Evolutionary conservation across 2,113 vertebrate species (phyloP).

Genomic region (Melanerpes formicivorus): DNA sequence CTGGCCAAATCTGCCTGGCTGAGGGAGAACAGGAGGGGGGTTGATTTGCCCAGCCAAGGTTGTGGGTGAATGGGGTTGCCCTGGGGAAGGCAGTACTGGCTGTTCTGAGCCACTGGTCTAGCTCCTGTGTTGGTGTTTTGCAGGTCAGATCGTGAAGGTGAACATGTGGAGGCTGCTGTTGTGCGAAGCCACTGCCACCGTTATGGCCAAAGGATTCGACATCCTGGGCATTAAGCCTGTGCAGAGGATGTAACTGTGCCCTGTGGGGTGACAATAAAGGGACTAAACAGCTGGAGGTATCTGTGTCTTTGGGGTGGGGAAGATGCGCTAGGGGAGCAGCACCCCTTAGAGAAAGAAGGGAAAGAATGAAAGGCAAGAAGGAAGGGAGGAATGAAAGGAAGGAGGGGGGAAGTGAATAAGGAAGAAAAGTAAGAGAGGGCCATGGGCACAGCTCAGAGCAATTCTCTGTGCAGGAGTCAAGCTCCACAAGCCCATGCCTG

Average conservation of each 20-base stretch:
- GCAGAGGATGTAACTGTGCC: conserved; percentile 87
- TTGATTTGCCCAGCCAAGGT: neutral
- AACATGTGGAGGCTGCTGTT: conserved; percentile 97
- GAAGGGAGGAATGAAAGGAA: neutral
- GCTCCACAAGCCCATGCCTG: neutral
- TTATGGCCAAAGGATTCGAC: conserved; percentile 95
- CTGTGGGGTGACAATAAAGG: conserved; percentile 60
- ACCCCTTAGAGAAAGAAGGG: neutral
- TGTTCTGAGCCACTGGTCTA: neutral
- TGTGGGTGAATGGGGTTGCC: accelerated
- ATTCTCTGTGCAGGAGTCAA: neutral
- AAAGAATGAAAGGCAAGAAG: neutral
- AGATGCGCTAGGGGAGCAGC: neutral
- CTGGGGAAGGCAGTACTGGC: accelerated
- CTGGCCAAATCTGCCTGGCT: neutral
- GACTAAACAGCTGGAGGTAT: neutral
- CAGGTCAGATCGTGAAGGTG: conserved; percentile 92
- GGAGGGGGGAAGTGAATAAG: neutral
- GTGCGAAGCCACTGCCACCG: conserved; percentile 87
- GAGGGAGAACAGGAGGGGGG: neutral
- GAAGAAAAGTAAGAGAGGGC: neutral
- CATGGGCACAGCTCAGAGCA: neutral
- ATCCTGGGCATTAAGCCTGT: conserved; percentile 94
- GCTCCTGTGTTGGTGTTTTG: neutral
- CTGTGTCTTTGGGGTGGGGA: neutral